A percentile compares a stretch with the other conserved stretches of the same genome.
These are phyloP conservation scores for Papilio polytes DNA, from an alignment of 1,140 invertebrate genomes.

Conservation along the genomic window DNA sequence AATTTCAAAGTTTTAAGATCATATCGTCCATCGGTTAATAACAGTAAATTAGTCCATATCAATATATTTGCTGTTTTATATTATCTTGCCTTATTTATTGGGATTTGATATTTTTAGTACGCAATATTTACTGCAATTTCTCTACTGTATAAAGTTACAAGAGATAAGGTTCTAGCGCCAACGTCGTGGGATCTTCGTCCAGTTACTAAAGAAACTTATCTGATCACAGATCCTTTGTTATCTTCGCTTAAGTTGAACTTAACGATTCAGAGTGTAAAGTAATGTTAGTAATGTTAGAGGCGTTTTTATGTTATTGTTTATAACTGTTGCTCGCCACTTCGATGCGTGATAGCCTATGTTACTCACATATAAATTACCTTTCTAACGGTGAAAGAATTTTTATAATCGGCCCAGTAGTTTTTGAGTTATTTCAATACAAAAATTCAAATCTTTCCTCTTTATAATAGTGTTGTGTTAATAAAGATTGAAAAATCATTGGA, in stretches of 20 bases:
- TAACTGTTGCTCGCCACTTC: too few relatives aligned
- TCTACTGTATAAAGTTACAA: conserved; percentile 12
- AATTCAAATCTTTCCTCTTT: too few relatives aligned
- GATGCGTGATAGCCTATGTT: too few relatives aligned
- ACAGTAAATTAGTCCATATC: not conserved
- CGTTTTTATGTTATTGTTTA: too few relatives aligned
- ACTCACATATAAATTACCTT: too few relatives aligned
- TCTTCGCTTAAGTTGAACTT: not conserved
- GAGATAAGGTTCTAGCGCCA: not conserved
- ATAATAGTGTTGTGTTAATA: too few relatives aligned
- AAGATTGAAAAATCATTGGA: too few relatives aligned
- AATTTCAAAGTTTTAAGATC: not conserved
- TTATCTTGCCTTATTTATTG: not conserved
- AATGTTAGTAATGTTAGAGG: too few relatives aligned
- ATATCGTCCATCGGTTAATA: not conserved
- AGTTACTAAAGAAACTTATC: conserved; percentile 19
- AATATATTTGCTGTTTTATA: not conserved
- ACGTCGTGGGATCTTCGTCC: conserved; percentile 17
- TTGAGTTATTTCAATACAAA: too few relatives aligned
- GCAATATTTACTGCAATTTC: not conserved
- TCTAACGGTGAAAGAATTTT: too few relatives aligned
- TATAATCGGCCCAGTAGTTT: too few relatives aligned
- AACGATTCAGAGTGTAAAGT: not conserved
- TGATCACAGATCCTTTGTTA: conserved; percentile 13
- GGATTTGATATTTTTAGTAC: not conserved